Evolutionary conservation across 2,113 vertebrate genomes (phyloP), one percentile per base, ranked within the genome.

Genomic region (Morone saxatilis): DNA sequence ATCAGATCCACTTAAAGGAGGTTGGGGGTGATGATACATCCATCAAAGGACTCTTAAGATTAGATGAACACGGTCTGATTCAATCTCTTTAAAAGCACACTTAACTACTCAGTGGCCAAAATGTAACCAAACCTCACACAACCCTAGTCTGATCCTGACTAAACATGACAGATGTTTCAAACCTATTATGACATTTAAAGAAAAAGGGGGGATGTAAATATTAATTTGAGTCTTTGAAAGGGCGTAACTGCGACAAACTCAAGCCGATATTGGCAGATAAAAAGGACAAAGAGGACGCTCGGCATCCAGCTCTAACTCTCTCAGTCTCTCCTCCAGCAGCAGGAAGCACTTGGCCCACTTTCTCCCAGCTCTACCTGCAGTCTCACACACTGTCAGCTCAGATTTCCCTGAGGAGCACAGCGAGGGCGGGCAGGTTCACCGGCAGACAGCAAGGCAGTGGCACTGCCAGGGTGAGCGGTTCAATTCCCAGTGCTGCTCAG

Each of bases 321-420:
- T 41, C 51, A n/a, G n/a, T 9, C 53, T 13, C 16, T 31, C 61
- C 71, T 73, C 7, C 82, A 47, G 71, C 85, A 53, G 77, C 82
- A 86, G 72, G 81, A 82, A 75, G 74, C 65, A 40, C 31, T 72
- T 88, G 90, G 80, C 88, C 88, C 88, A 90, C 81, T 85, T 90
- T 85, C 54, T 45, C 17, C 8, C 14, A 13, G 20, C 69, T 75
- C 74, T 67, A 90, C 89, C 89, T 89, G 87, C 86, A 76, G 86
- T 20, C 80, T 87, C 78, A 43, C 81, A 68, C 71, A 7, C 81
- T 85, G 88, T 89, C 87, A 83, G 74, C 78, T 90, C 73, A 13
- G 4, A 88, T 88, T 78, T 80, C 69, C 84, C 71, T 82, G 70
- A 81, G 78, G 60, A 66, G 54, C 72, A 9, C 50, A 20, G 70